phyloP scores from a whole-genome alignment of 2,888 invertebrate species.

The Mythimna vitellina region DNA sequence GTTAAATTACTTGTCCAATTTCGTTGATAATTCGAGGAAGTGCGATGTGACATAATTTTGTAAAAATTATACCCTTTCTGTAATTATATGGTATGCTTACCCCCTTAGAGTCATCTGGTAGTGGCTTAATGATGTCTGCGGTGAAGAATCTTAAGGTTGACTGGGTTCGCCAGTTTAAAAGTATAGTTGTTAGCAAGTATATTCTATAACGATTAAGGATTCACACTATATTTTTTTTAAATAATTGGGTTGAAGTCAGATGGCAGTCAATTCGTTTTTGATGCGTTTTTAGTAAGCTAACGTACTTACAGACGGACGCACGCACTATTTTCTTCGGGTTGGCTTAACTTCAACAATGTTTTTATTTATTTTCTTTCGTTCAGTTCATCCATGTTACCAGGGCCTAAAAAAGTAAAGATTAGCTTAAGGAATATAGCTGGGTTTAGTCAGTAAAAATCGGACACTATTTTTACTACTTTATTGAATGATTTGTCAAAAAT shows the following conservation, averaged over 20 bases:
- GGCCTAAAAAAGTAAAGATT: too few relatives aligned
- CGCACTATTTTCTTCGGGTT: too few relatives aligned
- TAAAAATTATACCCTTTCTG: constrained; percentile 71
- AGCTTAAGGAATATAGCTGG: too few relatives aligned
- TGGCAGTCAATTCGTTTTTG: neutral
- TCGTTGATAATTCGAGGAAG: constrained; percentile 64
- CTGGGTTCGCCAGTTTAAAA: constrained; percentile 41
- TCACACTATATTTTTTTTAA: constrained; percentile 26
- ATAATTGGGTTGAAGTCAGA: neutral
- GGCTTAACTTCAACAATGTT: too few relatives aligned
- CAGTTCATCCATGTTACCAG: too few relatives aligned
- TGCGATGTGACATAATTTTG: constrained; percentile 72
- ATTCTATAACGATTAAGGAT: constrained; percentile 22
- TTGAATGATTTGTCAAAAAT: too few relatives aligned
- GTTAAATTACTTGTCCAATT: constrained; percentile 66
- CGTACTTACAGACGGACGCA: too few relatives aligned
- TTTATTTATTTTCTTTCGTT: too few relatives aligned
- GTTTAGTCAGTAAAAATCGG: too few relatives aligned
- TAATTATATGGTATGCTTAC: constrained; percentile 69
- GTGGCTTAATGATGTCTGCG: constrained; percentile 74
- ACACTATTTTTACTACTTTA: too few relatives aligned
- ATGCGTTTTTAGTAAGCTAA: neutral
- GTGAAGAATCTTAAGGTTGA: constrained; percentile 64
- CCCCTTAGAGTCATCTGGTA: constrained; percentile 79
- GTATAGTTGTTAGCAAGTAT: constrained; percentile 24